Conservation (phyloP, 2,113 vertebrate species). For the Eupsittula cactorum region DNA sequence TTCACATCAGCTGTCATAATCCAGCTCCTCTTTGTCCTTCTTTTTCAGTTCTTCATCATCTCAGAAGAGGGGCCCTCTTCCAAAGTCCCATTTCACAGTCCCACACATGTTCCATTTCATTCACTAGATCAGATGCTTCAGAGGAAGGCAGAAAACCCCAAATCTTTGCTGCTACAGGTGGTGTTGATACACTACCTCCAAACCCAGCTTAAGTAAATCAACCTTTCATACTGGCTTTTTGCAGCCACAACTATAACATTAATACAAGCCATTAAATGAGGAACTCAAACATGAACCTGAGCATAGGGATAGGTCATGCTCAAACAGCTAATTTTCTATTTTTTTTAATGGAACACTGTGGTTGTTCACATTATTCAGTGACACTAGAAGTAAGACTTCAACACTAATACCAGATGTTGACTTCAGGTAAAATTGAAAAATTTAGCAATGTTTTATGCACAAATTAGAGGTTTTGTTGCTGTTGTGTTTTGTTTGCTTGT, state of each 20-base stretch:
- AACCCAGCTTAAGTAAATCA: background rate
- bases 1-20: background rate
- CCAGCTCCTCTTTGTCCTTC: background rate
- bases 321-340: background rate
- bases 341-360: background rate
- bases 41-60: background rate
- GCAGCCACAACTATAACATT: background rate
- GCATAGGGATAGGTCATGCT: background rate
- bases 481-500: fast-evolving
- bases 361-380: background rate
- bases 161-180: background rate
- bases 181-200: background rate
- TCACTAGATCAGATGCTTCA: background rate
- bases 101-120: background rate
- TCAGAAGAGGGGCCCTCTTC: fast-evolving
- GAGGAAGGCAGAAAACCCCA: background rate
- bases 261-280: background rate
- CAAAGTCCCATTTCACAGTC: background rate
- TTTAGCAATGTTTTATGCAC: background rate
- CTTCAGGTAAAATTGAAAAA: background rate
- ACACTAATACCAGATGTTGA: background rate
- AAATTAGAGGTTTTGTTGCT: background rate
- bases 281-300: background rate
- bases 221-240: background rate
- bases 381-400: background rate